These are phyloP conservation scores for Ochropacha duplaris DNA, from an alignment of 2,888 invertebrate species.

Conservation along the genomic window DNA sequence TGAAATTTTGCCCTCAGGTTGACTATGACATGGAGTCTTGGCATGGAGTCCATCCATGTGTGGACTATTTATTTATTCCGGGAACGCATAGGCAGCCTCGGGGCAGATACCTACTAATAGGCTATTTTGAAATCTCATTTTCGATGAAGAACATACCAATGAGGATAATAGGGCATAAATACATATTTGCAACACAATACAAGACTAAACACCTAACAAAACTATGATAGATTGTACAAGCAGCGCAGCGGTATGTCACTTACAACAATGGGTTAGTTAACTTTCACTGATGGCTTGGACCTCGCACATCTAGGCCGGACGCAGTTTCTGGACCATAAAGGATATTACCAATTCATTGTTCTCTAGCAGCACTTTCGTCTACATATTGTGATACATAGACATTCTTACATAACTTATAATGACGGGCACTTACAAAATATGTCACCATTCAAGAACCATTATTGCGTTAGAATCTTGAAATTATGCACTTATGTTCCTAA, in stretches of 20 bases:
- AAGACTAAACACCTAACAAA: too few relatives aligned
- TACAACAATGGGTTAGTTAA: conserved; percentile 49
- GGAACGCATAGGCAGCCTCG: too few relatives aligned
- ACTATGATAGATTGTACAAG: neutral
- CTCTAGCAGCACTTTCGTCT: conserved; percentile 29
- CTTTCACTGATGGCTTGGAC: conserved; percentile 56
- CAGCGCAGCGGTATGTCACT: conserved; percentile 36
- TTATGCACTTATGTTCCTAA: too few relatives aligned
- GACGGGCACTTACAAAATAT: conserved; percentile 1
- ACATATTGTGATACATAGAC: conserved; percentile 11
- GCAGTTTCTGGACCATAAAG: conserved; percentile 77
- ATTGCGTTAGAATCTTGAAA: neutral
- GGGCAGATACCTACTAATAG: too few relatives aligned
- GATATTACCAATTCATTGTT: conserved; percentile 69
- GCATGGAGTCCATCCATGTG: too few relatives aligned
- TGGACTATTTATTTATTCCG: too few relatives aligned
- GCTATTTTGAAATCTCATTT: too few relatives aligned
- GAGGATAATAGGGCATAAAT: too few relatives aligned
- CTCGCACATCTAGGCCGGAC: conserved; percentile 68
- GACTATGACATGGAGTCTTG: too few relatives aligned
- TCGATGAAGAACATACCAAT: too few relatives aligned
- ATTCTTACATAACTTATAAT: conserved; percentile 3
- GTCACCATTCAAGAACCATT: neutral
- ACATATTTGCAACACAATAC: too few relatives aligned
- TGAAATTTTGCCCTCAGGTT: too few relatives aligned